Percentiles rank a stretch among this genome's conserved stretches.
These are phyloP conservation scores for Falco biarmicus DNA, from an alignment of 2,797 vertebrate species.

Conservation along the genomic window DNA sequence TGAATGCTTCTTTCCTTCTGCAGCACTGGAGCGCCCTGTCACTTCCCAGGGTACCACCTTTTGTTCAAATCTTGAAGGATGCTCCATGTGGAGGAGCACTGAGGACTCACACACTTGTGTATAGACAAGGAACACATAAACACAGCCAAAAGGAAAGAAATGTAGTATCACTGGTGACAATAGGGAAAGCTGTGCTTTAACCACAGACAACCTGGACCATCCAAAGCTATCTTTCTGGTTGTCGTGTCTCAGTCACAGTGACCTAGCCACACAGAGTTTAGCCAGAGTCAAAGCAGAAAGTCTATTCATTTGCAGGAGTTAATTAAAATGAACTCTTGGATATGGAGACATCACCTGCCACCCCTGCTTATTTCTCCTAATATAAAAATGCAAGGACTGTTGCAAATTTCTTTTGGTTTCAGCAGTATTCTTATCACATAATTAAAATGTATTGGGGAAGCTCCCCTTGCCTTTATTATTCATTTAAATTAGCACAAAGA, in stretches of 20 bases:
- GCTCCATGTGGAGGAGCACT: background rate
- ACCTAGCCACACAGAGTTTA: background rate
- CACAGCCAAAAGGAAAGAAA: background rate
- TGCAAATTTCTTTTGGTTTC: conserved; percentile 26
- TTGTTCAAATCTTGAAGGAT: background rate
- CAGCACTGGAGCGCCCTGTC: background rate
- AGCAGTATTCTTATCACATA: conserved; percentile 37
- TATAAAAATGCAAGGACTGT: conserved; percentile 27
- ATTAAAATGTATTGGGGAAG: conserved; percentile 4
- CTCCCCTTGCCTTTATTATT: background rate
- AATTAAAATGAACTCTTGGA: conserved; percentile 49
- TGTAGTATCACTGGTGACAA: background rate
- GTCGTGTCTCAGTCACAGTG: background rate
- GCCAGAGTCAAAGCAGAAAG: background rate
- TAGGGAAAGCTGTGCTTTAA: background rate
- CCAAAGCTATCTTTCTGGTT: background rate
- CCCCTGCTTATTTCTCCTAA: conserved; percentile 23
- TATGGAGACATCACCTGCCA: conserved; percentile 19
- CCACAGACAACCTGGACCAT: background rate
- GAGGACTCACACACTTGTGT: background rate
- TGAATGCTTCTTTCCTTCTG: background rate
- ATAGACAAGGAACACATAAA: background rate
- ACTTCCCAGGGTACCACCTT: background rate
- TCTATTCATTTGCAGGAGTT: background rate
- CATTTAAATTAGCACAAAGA: background rate